Base-by-base conservation (phyloP, 2,888 invertebrate genomes). In the Eurytoma californica region DNA sequence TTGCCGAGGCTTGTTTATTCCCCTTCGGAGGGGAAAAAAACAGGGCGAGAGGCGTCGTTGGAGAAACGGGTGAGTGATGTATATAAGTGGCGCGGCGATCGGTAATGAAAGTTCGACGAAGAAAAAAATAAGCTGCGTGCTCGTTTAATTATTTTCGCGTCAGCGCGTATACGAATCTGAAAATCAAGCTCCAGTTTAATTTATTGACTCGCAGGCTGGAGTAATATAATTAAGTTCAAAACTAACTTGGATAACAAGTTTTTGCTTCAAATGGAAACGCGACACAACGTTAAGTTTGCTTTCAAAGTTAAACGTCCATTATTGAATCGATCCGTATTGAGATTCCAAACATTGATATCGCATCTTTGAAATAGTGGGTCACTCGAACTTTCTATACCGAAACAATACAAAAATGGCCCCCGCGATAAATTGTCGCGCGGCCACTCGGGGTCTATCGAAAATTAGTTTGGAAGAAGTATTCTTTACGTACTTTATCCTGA, bases 131-230 rank as follows among this genome's bases (percentile, higher is more conserved):
- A 9, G 39, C 1, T 39, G 39, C 39, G 39, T 9, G 39, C 9
- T 9, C 39, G 39, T 39, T 30, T 24, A 28, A 24, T 16, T 60
- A 20, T n/a, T 58, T 18, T 58, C 58, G 7, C 14, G 2, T 28
- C 16, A n/a, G 60, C 60, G 14, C 24, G 28, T 16, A 18, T 9
- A 7, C 16, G 30, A 16, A 3, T 30, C 3, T 24, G 60, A 12
- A 39, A 39, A 39, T 20, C 53, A 53, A 53, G 53, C n/a, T 47
- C 55, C 18, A 30, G 30, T 57, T 69, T 69, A 69, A 69, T 69
- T 69, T 69, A 69, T 55, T 69, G 55, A 55, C 57, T 39, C 53
- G n/a, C 39, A 16, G 30, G 16, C 16, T 39, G 39, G 4, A 18
- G 58, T 12, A 47, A 12, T 16, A 39, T 14, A 47, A 18, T 3